Conservation (phyloP, 2,888 invertebrate genomes). For the Macrosiphum euphorbiae region DNA sequence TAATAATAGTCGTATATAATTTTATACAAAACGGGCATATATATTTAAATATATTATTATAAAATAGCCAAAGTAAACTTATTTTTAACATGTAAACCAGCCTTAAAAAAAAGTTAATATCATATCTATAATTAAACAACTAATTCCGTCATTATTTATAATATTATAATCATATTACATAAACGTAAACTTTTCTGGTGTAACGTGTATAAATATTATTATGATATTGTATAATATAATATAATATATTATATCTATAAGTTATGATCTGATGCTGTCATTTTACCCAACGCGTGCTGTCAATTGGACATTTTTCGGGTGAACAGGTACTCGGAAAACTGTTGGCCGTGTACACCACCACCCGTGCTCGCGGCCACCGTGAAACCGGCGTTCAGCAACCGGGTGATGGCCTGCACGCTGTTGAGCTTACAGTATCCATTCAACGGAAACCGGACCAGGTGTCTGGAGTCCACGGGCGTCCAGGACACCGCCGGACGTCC, state of each 20-base stretch:
- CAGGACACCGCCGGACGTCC: constrained; percentile 84
- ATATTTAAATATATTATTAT: constrained; percentile 25
- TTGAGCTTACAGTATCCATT: constrained; percentile 92
- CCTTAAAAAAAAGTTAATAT: constrained; percentile 39
- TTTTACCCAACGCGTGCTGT: neutral
- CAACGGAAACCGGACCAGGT: constrained; percentile 86
- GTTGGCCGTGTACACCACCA: constrained; percentile 89
- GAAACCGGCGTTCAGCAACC: constrained; percentile 79
- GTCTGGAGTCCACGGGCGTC: constrained; percentile 85
- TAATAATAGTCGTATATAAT: neutral
- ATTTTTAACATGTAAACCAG: constrained; percentile 51
- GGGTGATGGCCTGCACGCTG: constrained; percentile 88
- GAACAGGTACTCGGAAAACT: constrained; percentile 90
- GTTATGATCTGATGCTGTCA: neutral
- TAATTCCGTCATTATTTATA: constrained; percentile 40
- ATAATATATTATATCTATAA: neutral
- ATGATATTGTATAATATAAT: neutral
- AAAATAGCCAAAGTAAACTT: constrained; percentile 43
- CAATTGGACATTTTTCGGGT: constrained; percentile 73
- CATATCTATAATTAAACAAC: constrained; percentile 13
- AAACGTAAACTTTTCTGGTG: neutral
- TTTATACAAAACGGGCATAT: constrained; percentile 30
- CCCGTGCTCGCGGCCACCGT: constrained; percentile 86
- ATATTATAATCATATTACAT: neutral
- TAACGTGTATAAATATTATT: constrained; percentile 5